These are phyloP conservation scores for Linnaemya vulpina DNA, from an alignment of 2,888 invertebrate genomes.

Conservation along the genomic window DNA sequence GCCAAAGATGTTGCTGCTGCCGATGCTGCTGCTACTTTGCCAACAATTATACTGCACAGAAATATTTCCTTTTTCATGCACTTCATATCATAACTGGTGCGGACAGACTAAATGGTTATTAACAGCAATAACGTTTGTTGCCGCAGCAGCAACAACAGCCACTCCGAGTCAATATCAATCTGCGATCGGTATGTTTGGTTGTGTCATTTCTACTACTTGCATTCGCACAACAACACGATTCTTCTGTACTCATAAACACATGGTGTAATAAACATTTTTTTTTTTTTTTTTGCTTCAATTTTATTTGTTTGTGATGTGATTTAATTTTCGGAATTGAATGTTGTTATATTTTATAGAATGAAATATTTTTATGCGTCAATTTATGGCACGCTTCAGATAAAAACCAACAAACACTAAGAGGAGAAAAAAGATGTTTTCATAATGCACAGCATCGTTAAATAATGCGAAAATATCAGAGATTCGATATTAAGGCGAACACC, in stretches of 20 bases:
- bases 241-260: constrained; percentile 67
- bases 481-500: constrained; percentile 28
- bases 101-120: constrained; percentile 54
- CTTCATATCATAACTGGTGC: constrained; percentile 65
- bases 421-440: constrained; percentile 24
- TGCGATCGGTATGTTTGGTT: constrained; percentile 11
- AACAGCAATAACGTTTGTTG: constrained; percentile 38
- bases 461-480: constrained; percentile 27
- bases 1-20: constrained; percentile 38
- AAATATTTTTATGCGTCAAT: constrained; percentile 81
- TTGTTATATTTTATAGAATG: constrained; percentile 75
- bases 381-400: constrained; percentile 81
- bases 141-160: constrained; percentile 17
- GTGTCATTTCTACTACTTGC: constrained; percentile 46
- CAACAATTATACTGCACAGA: constrained; percentile 49
- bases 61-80: constrained; percentile 40
- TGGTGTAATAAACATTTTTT: constrained; percentile 66
- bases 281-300: constrained; percentile 29
- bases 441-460: constrained; percentile 46
- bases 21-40: constrained; percentile 19
- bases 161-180: constrained; percentile 22
- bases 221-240: constrained; percentile 21
- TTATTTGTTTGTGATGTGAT: constrained; percentile 50
- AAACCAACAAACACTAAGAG: constrained; percentile 36
- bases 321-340: constrained; percentile 67